Evolutionary conservation across 2,113 vertebrate genomes (phyloP), one percentile per base, ranked within the genome.

Genomic region (Sinocyclocheilus grahami): DNA sequence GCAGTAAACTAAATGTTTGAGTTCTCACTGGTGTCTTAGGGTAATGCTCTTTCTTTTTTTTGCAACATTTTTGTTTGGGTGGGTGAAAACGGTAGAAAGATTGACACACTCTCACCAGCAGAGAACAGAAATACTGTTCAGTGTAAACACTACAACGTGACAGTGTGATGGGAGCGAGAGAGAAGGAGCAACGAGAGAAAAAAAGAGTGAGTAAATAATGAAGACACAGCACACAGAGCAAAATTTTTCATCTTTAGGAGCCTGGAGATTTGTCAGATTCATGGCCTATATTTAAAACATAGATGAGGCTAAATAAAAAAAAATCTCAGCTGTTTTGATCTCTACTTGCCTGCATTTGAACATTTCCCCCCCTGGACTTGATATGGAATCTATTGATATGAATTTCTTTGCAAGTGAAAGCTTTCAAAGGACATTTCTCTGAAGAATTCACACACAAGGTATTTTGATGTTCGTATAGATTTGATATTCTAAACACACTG

Each of bases 221-320:
- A 83, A 82, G 27, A 67, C 39, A 62, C 60, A 8, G 55, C 71
- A 85, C 60, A 78, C 42, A 5, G 16, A 88, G 84, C 13, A 55
- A 55, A 84, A 74, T 84, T 74, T 90, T 53, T 89, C 81, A 90
- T 89, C 82, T 81, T 84, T 63, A 85, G 83, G 60, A 53, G 62
- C 86, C 87, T 62, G 37, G 78, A 79, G 78, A 42, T 69, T 39
- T 74, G 67, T 74, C 67, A 74, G 51, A 72, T 72, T 84, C 82
- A 84, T 60, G 82, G 30, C 82, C 82, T 84, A 84, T 42, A 75
- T 84, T 60, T 84, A 84, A 74, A 92, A 80, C 71, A 88, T 46
- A 78, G 82, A 86, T 74, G 65, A 42, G 69, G 69, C 18, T 20
- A 75, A 74, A 83, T 55, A 69, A 78, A 20, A 82, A 5, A 71